Base-by-base conservation (phyloP, 2,888 invertebrate species). In the Apamea sordens region DNA sequence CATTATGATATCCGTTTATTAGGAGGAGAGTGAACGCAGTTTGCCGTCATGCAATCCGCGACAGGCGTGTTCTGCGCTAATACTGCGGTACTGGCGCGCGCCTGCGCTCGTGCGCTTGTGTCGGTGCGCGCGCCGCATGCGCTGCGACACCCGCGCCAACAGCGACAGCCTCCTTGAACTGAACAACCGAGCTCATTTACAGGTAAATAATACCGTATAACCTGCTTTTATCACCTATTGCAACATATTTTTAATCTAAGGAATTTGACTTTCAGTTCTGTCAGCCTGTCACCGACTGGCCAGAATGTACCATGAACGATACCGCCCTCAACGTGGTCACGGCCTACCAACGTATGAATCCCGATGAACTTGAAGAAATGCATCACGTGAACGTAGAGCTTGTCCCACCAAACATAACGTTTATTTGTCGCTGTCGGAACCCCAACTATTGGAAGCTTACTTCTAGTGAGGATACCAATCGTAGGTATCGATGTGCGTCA, bases 11-110 rank as follows among this genome's bases (percentile, higher is more conserved):
- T 63, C 4, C 15, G 6, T 68, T 53, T 68, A 13, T 15, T 86
- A 98, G 98, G 97, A 97, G 85, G 96, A 97, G 85, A 97, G 97
- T 89, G 98, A 98, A 93, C 96, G 97, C 84, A 97, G 97, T 80
- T 93, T 98, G 88, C 95, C 97, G 2, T 89, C 93, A 56, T 98
- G 98, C 90, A 88, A 83, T 13, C 88, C 82, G 79, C 94, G 95
- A 21, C 96, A 95, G 80, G 97, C 97, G 61, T 98, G 98, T 92
- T 96, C 97, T 73, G 96, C 97, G 81, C 93, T 97, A 86, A 92
- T 97, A 88, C 93, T 92, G 89, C 95, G 97, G 69, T 97, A 97
- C 93, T 98, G 98, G 98, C 94, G 97, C 75, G 94, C 97, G 67
- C 93, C 95, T 47, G 96, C 97, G 81, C 97, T 97, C 0, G 96